Conservation (phyloP, 2,797 vertebrate species). For the Hippocampus kuda region DNA sequence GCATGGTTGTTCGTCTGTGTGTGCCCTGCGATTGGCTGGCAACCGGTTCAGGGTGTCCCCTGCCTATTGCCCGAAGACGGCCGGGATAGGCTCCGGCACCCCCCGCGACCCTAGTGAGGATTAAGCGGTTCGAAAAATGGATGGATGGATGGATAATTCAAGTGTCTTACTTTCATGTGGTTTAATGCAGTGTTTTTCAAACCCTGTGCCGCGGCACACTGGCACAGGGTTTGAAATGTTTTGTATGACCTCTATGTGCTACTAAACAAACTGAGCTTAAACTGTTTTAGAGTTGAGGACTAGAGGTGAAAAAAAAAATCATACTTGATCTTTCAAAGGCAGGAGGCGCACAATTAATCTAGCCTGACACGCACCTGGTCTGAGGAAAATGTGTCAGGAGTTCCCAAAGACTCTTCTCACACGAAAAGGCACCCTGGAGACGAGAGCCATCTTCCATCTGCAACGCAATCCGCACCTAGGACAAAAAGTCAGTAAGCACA, state of each 20-base stretch:
- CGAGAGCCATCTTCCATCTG: slow-evolving; percentile 83
- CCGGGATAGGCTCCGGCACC: too few relatives aligned
- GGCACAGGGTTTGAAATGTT: too few relatives aligned
- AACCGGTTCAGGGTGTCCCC: too few relatives aligned
- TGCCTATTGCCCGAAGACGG: too few relatives aligned
- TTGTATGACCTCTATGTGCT: too few relatives aligned
- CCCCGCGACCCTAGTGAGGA: too few relatives aligned
- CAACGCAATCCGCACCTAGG: slow-evolving; percentile 81
- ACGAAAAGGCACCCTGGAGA: slow-evolving; percentile 76
- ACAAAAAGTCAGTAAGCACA: background rate
- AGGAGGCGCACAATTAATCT: background rate
- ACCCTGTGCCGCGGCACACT: too few relatives aligned
- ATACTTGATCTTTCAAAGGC: background rate
- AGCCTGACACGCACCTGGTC: slow-evolving; percentile 69
- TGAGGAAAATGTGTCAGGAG: slow-evolving; percentile 77
- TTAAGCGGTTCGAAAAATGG: too few relatives aligned
- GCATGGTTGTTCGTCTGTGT: too few relatives aligned
- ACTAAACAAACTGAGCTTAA: background rate
- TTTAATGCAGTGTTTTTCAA: background rate
- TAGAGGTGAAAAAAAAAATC: background rate
- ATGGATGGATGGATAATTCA: slow-evolving; percentile 3
- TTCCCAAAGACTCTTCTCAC: slow-evolving; percentile 83
- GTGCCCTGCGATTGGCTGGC: too few relatives aligned
- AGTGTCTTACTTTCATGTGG: background rate
- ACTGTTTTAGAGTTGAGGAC: background rate